These are phyloP conservation scores for Ooceraea biroi DNA, from an alignment of 1,140 invertebrate species.

Conservation along the genomic window DNA sequence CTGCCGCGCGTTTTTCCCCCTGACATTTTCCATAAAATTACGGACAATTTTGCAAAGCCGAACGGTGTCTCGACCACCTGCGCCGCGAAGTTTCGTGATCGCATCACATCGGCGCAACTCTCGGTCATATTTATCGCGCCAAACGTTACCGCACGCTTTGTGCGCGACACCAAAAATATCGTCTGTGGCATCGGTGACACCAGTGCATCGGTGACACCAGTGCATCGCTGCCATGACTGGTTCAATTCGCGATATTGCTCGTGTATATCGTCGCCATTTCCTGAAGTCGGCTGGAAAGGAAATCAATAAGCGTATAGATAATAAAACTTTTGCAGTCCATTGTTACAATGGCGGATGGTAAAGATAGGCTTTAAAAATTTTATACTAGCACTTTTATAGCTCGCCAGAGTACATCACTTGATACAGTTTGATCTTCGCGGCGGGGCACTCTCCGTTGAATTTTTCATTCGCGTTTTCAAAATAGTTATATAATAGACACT, in stretches of 20 bases:
- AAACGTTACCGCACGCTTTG: conserved; percentile 51
- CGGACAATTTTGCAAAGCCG: conserved; percentile 54
- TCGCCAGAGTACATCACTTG: neutral
- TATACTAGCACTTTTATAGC: neutral
- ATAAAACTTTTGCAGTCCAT: conserved; percentile 33
- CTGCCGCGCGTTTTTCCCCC: conserved; percentile 39
- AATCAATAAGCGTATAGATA: conserved; percentile 31
- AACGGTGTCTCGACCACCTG: conserved; percentile 48
- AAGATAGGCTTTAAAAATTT: conserved; percentile 16
- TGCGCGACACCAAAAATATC: conserved; percentile 54
- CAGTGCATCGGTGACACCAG: too few relatives aligned
- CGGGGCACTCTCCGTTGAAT: neutral
- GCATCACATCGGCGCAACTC: conserved; percentile 33
- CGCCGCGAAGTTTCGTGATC: conserved; percentile 47
- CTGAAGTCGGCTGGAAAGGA: conserved; percentile 24
- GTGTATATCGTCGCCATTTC: conserved; percentile 38
- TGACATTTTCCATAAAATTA: conserved; percentile 45
- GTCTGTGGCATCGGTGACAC: neutral
- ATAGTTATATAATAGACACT: too few relatives aligned
- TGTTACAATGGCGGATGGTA: neutral
- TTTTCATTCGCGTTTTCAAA: neutral
- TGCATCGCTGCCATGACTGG: conserved; percentile 51
- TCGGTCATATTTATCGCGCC: conserved; percentile 44
- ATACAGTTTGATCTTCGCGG: neutral
- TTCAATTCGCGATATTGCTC: conserved; percentile 60